phyloP scores from a whole-genome alignment of 1,140 invertebrate genomes.

The Apis florea region DNA sequence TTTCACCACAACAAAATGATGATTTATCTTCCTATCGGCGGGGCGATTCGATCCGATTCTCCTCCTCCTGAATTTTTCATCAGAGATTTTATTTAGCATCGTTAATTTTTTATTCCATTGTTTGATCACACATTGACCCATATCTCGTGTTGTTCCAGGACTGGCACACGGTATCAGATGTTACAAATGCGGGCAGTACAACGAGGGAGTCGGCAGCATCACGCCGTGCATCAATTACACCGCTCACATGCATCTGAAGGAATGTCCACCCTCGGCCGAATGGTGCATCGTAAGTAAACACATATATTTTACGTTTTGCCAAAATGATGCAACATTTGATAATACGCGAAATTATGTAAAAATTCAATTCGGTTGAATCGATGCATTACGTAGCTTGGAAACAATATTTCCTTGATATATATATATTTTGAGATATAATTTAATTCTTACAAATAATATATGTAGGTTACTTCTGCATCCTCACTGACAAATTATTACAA shows the following conservation, averaged over 20 bases:
- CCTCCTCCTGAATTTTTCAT: neutral
- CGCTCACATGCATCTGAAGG: slow-evolving; percentile 83
- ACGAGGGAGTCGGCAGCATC: slow-evolving; percentile 89
- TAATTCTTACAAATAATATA: too few species aligned
- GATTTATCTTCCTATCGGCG: neutral
- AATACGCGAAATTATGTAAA: too few species aligned
- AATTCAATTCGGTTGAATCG: too few species aligned
- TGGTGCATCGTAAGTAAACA: slow-evolving; percentile 87
- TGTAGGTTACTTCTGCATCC: too few species aligned
- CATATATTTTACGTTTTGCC: neutral
- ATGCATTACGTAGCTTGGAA: too few species aligned
- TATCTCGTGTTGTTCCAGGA: slow-evolving; percentile 65
- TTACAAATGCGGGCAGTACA: slow-evolving; percentile 89
- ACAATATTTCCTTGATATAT: too few species aligned
- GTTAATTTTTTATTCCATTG: neutral
- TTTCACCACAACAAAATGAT: neutral
- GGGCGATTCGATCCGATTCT: neutral
- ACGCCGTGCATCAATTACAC: slow-evolving; percentile 89
- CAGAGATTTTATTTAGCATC: neutral
- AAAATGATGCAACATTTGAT: too few species aligned
- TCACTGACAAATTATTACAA: too few species aligned
- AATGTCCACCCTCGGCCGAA: slow-evolving; percentile 83
- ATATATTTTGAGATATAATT: too few species aligned
- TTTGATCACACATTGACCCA: neutral
- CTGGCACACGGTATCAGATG: slow-evolving; percentile 83